These are phyloP conservation scores for Notocelia uddmanniana DNA, from an alignment of 2,888 invertebrate genomes.

Conservation along the genomic window DNA sequence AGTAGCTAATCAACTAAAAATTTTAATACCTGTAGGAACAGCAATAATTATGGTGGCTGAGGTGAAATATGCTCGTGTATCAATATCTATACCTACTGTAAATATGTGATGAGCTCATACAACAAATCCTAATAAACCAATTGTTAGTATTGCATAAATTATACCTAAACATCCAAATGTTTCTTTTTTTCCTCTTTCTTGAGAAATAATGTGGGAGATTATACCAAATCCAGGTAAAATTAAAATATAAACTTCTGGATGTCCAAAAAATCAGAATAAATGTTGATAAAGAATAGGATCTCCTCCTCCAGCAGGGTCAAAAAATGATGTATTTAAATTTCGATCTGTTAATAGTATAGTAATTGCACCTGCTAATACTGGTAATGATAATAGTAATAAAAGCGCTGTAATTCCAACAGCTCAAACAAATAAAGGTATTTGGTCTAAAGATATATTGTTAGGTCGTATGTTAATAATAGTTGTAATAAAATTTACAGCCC, in stretches of 20 bases:
- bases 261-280: slow-evolving; percentile 95
- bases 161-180: slow-evolving; percentile 90
- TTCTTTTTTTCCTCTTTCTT: slow-evolving; percentile 91
- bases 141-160: slow-evolving; percentile 94
- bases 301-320: slow-evolving; percentile 92
- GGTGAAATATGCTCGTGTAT: slow-evolving; percentile 94
- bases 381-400: slow-evolving; percentile 88
- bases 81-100: slow-evolving; percentile 93
- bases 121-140: slow-evolving; percentile 93
- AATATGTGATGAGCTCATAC: slow-evolving; percentile 95
- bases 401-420: slow-evolving; percentile 85
- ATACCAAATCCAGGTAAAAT: slow-evolving; percentile 94
- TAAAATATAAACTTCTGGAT: slow-evolving; percentile 95
- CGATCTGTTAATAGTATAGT: slow-evolving; percentile 92
- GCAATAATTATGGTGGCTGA: slow-evolving; percentile 95
- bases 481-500: slow-evolving; percentile 92
- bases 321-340: slow-evolving; percentile 93
- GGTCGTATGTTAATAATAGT: slow-evolving; percentile 91
- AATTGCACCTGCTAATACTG: slow-evolving; percentile 92
- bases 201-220: slow-evolving; percentile 91
- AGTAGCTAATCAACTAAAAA: slow-evolving; percentile 92
- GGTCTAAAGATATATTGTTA: slow-evolving; percentile 86
- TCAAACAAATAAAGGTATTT: slow-evolving; percentile 91
- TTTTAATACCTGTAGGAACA: slow-evolving; percentile 93
- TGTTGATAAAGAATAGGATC: slow-evolving; percentile 94